Evolutionary conservation across 2,113 vertebrate species (phyloP).

Genomic region (Catagonus wagneri): DNA sequence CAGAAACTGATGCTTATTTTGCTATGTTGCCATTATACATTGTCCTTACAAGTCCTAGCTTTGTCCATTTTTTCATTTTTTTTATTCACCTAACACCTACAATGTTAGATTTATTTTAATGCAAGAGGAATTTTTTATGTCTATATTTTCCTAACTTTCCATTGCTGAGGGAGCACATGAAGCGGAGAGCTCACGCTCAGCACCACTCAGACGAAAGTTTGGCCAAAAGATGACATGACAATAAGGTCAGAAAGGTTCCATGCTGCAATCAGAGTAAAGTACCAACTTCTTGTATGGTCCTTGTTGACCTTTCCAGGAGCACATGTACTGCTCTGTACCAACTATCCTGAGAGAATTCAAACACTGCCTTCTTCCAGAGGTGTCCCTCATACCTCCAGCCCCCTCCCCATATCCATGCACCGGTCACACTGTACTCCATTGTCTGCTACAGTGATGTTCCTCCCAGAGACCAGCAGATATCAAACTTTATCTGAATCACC

Average conservation of each 20-base stretch:
- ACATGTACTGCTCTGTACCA: rapidly evolving
- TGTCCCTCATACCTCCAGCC: rapidly evolving
- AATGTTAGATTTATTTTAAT: not conserved
- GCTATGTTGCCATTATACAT: not conserved
- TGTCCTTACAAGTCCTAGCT: constrained; percentile 10
- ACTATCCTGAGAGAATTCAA: not conserved
- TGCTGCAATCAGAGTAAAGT: not conserved
- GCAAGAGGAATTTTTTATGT: not conserved
- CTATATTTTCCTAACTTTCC: not conserved
- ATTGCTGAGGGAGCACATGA: not conserved
- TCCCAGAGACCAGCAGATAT: constrained; percentile 43
- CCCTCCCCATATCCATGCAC: not conserved
- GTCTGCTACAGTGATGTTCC: constrained; percentile 20
- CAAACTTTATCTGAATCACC: not conserved
- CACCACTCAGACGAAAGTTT: not conserved
- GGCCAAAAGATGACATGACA: not conserved
- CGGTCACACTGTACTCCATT: not conserved
- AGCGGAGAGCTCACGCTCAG: not conserved
- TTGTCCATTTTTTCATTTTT: not conserved
- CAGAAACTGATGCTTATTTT: constrained; percentile 24
- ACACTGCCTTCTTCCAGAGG: not conserved
- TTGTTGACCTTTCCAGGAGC: not conserved
- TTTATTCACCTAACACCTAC: not conserved
- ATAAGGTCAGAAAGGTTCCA: not conserved
- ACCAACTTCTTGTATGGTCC: not conserved